Evolutionary conservation across 1,140 invertebrate genomes (phyloP).

Genomic region (Pentalonia nigronervosa): DNA sequence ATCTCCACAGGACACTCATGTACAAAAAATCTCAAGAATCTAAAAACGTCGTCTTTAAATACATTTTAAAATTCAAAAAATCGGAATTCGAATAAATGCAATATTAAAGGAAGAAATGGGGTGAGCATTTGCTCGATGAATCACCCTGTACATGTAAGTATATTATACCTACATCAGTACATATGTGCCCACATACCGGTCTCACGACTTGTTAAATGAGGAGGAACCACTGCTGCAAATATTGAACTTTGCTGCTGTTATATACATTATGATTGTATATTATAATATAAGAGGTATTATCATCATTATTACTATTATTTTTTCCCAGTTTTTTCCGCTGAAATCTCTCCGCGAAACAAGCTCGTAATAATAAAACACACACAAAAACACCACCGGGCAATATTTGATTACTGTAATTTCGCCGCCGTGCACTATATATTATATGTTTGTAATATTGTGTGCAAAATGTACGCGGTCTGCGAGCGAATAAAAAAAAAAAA

Average conservation of each 20-base stretch:
- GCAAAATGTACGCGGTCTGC: background rate
- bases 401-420: constrained; percentile 42
- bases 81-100: no score
- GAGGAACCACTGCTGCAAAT: background rate
- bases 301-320: constrained; percentile 3
- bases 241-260: no score
- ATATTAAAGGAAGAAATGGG: no score
- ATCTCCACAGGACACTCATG: no score
- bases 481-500: background rate
- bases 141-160: no score
- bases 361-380: constrained; percentile 1
- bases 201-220: background rate
- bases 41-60: no score
- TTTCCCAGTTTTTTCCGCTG: background rate
- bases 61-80: no score
- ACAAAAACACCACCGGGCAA: constrained; percentile 11
- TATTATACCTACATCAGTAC: background rate
- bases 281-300: background rate
- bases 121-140: no score
- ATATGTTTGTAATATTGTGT: background rate
- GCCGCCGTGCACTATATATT: background rate
- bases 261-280: background rate
- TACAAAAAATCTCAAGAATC: no score
- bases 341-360: background rate
- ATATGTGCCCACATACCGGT: background rate